These are phyloP conservation scores for Anguilla obscura DNA, from an alignment of 2,797 vertebrate species.

Conservation along the genomic window DNA sequence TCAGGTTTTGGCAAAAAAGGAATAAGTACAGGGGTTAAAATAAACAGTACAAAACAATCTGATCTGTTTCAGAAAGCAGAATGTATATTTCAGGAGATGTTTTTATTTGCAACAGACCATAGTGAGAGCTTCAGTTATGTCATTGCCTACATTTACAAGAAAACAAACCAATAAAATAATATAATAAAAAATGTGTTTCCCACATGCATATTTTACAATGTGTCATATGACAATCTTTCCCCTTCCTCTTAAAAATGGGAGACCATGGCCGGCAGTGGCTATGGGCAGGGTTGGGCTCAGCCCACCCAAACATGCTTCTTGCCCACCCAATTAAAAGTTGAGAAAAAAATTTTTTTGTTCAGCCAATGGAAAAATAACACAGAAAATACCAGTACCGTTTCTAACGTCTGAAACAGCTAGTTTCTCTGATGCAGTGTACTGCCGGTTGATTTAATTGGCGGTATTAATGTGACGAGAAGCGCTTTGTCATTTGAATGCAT, in stretches of 20 bases:
- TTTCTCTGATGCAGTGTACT: too few relatives aligned
- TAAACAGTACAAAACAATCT: conserved; percentile 36
- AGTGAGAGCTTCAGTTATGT: neutral
- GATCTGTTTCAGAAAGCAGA: conserved; percentile 45
- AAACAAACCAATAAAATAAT: neutral
- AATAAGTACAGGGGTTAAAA: conserved; percentile 46
- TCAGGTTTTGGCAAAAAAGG: conserved; percentile 45
- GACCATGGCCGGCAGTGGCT: neutral
- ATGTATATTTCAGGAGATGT: conserved; percentile 46
- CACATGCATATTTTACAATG: too few relatives aligned
- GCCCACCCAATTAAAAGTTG: neutral
- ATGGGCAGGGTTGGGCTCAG: neutral
- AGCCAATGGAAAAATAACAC: too few relatives aligned
- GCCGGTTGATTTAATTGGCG: too few relatives aligned
- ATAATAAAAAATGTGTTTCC: too few relatives aligned
- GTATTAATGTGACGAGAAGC: too few relatives aligned
- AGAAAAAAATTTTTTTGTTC: too few relatives aligned
- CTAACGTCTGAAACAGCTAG: too few relatives aligned
- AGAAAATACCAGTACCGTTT: too few relatives aligned
- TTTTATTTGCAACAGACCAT: conserved; percentile 36
- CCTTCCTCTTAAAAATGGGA: too few relatives aligned
- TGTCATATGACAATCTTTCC: too few relatives aligned
- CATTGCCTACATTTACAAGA: neutral
- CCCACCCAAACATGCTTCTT: neutral
- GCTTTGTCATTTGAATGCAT: too few relatives aligned